Evolutionary conservation across 2,113 vertebrate species (phyloP).

Genomic region (Anas platyrhynchos): DNA sequence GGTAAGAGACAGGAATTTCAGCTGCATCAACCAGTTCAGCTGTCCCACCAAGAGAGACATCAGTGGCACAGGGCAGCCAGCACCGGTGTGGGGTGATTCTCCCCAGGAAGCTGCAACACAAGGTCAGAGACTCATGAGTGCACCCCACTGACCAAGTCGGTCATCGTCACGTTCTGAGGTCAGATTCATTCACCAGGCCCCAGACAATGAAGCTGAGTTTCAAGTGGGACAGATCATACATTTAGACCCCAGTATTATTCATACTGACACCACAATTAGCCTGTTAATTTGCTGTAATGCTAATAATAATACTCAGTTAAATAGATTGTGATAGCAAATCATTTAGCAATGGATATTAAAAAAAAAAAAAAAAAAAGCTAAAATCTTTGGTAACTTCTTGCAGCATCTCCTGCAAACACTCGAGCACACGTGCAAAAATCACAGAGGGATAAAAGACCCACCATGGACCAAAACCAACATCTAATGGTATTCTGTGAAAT

Average conservation of each 20-base stretch:
- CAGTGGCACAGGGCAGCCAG: not conserved
- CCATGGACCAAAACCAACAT: accelerated
- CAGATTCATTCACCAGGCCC: not conserved
- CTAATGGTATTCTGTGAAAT: accelerated
- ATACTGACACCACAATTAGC: not conserved
- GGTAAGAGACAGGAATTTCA: not conserved
- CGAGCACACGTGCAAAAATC: accelerated
- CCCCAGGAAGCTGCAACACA: too few species aligned
- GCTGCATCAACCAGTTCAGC: not conserved
- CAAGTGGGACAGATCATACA: not conserved
- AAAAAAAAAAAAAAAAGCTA: too few species aligned
- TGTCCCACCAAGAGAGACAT: not conserved
- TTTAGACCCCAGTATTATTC: not conserved
- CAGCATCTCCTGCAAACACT: not conserved
- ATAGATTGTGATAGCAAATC: not conserved
- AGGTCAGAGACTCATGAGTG: not conserved
- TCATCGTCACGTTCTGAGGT: not conserved
- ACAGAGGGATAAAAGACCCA: not conserved
- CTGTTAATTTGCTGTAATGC: not conserved
- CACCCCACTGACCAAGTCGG: too few species aligned
- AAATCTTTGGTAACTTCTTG: not conserved
- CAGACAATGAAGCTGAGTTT: not conserved
- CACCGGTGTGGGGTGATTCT: not conserved
- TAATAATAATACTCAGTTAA: not conserved
- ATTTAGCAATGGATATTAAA: not conserved